These are phyloP conservation scores for Rafetus swinhoei DNA, from an alignment of 2,113 vertebrate species.

Conservation along the genomic window DNA sequence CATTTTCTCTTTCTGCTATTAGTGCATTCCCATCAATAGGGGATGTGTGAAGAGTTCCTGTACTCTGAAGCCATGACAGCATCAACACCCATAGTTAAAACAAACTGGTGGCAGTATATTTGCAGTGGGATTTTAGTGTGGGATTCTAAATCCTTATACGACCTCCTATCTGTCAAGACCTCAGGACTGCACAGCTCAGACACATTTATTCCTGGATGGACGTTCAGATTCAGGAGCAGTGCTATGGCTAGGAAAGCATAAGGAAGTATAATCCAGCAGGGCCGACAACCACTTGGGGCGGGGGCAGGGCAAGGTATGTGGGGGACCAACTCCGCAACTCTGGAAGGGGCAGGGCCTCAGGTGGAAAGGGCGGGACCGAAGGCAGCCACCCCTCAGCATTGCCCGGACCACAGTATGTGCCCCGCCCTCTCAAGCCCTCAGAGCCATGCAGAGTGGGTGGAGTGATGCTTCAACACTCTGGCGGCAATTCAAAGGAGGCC, in stretches of 20 bases:
- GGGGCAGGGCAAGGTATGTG: no score
- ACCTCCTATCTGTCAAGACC: neutral
- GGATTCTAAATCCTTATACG: neutral
- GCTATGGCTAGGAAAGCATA: neutral
- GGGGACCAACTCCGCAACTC: no score
- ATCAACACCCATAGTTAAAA: neutral
- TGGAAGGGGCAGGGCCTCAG: no score
- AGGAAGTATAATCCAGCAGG: neutral
- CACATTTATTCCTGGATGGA: neutral
- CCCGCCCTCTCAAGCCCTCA: no score
- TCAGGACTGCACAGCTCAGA: neutral
- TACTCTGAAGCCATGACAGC: neutral
- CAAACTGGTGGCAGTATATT: neutral
- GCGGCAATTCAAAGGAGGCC: no score
- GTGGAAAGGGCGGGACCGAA: no score
- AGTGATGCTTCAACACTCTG: no score
- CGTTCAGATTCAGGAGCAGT: neutral
- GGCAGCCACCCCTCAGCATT: no score
- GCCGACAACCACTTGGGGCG: no score
- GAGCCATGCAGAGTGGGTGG: no score
- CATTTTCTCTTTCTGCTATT: neutral
- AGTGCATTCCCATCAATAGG: neutral
- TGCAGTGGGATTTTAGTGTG: neutral
- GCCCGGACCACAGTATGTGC: no score
- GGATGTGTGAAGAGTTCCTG: neutral